Percentiles rank a stretch among this genome's conserved stretches.
Evolutionary conservation across 2,797 vertebrate species (phyloP).

Genomic region (Hemitrygon akajei): DNA sequence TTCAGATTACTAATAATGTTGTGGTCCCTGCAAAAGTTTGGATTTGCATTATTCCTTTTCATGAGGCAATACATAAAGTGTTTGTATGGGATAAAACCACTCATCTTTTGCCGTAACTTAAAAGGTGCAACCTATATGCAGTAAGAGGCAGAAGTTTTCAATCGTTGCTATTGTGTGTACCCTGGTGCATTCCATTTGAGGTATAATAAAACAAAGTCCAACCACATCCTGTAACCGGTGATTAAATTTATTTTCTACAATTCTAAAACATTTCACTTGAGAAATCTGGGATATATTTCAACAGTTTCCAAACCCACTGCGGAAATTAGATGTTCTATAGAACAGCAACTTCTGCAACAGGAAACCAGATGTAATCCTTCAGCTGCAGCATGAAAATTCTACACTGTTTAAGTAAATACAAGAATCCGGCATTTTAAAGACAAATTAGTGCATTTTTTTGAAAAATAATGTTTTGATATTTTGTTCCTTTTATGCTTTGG

Average conservation of each 20-base stretch:
- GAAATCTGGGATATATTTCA: constrained; percentile 15
- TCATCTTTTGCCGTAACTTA: not conserved
- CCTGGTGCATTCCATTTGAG: not conserved
- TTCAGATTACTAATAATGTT: not conserved
- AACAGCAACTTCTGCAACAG: not conserved
- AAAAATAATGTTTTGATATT: not conserved
- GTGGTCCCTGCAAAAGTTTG: not conserved
- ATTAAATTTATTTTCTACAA: constrained; percentile 19
- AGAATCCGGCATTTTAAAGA: not conserved
- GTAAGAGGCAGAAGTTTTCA: not conserved
- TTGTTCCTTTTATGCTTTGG: not conserved
- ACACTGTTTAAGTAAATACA: not conserved
- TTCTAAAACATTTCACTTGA: not conserved
- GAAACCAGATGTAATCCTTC: not conserved
- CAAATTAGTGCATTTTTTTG: not conserved
- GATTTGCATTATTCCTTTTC: not conserved
- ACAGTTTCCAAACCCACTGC: constrained; percentile 19
- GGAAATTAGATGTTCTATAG: not conserved
- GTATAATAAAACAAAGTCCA: not conserved
- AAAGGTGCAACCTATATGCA: not conserved
- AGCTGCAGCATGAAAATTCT: not conserved
- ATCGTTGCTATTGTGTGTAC: not conserved
- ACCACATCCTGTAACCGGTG: not conserved
- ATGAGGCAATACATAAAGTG: not conserved
- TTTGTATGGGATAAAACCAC: not conserved